Base-by-base conservation (phyloP, 2,888 invertebrate species). In the Oscheius sp. region DNA sequence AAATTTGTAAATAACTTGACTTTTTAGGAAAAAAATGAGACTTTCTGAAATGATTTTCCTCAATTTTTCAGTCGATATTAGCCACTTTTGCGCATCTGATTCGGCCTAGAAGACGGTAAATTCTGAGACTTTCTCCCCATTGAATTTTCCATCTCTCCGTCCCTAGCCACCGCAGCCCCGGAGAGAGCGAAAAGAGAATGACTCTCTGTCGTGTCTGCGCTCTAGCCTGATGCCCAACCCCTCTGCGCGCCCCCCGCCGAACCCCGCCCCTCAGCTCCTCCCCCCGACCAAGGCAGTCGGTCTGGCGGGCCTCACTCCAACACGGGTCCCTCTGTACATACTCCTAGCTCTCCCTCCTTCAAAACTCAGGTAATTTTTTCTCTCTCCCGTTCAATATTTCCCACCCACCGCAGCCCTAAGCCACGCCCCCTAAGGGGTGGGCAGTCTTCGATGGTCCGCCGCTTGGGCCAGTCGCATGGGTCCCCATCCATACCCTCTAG, bases 311-410 rank as follows among this genome's bases (percentile, higher is more conserved):
- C 64, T 45, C 61, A 42, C 45, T 61, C 61, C 61, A 61, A 61
- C 61, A 61, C 61, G 61, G 61, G 61, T 61, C 61, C 61, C 61
- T 61, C 61, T 61, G 61, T 61, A 61, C 61, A 61, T 61, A 61
- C 61, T 45, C 58, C 58, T 58, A 53, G 29, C 37, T 53, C 53
- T 53, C 33, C 55, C 55, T 37, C 37, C 55, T 55, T 55, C 55
- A 55, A n/a, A 45, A 61, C 61, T 61, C 61, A 61, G 61, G 61
- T 61, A 61, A 42, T 45, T 6, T 12, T 42, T 42, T 42, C 3
- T 42, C n/a, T n/a, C n/a, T n/a, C n/a, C n/a, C n/a, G n/a, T n/a
- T n/a, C n/a, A n/a, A n/a, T 42, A 6, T 42, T 42, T 42, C 17
- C 42, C 4, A 42, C n/a, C 15, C 17, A 42, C 17, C 12, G 42